Percentiles rank a stretch among this genome's conserved stretches.
These are phyloP conservation scores for Clunio marinus DNA, from an alignment of 2,888 invertebrate species.

Conservation along the genomic window DNA sequence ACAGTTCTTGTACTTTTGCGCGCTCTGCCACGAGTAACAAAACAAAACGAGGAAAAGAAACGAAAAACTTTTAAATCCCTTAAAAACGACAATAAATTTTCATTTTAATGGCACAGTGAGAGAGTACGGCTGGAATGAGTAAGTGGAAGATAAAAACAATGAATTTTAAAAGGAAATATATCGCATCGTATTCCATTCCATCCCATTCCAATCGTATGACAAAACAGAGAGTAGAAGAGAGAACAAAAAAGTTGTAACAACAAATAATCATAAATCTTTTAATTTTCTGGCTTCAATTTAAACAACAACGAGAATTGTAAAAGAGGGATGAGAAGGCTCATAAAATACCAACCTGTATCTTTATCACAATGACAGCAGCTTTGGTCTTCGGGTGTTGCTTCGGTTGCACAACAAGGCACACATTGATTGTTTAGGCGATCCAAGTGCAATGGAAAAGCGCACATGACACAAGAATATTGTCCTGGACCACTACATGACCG, in stretches of 20 bases:
- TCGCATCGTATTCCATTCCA: not conserved
- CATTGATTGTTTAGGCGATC: slow-evolving; percentile 72
- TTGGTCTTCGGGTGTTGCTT: slow-evolving; percentile 50
- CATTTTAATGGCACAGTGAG: slow-evolving; percentile 37
- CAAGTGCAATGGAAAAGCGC: slow-evolving; percentile 61
- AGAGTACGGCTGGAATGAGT: slow-evolving; percentile 26
- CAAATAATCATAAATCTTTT: slow-evolving; percentile 38
- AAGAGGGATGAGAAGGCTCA: slow-evolving; percentile 5
- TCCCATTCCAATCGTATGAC: not conserved
- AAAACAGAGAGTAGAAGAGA: not conserved
- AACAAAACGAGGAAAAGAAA: not conserved
- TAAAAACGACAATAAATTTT: slow-evolving; percentile 39
- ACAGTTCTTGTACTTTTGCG: slow-evolving; percentile 11
- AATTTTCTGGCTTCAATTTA: slow-evolving; percentile 31
- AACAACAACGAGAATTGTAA: not conserved
- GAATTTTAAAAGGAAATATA: slow-evolving; percentile 25
- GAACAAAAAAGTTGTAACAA: slow-evolving; percentile 21
- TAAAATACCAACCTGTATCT: slow-evolving; percentile 57
- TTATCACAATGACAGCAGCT: slow-evolving; percentile 69
- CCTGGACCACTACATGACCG: slow-evolving; percentile 66
- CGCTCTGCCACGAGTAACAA: not conserved
- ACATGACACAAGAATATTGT: slow-evolving; percentile 64
- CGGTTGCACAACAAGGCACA: slow-evolving; percentile 66
- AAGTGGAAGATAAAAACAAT: slow-evolving; percentile 38
- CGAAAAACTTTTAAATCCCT: slow-evolving; percentile 30